A percentile compares a stretch with the other conserved stretches of the same genome.
Evolutionary conservation across 2,888 invertebrate genomes (phyloP).

Genomic region (Embidobia sp.): DNA sequence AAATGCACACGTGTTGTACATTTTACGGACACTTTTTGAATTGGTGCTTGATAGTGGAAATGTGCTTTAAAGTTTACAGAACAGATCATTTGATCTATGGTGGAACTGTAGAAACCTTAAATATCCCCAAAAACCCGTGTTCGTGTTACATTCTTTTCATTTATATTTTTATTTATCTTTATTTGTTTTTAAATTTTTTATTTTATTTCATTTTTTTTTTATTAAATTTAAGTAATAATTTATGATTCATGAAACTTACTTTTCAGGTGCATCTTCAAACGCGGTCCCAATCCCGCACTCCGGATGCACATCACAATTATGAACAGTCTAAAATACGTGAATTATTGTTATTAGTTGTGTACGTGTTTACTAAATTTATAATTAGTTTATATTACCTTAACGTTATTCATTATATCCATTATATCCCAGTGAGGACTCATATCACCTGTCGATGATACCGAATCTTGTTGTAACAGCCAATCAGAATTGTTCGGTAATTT

Average conservation of each 20-base stretch:
- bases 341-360: no score
- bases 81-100: conserved; percentile 30
- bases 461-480: conserved; percentile 83
- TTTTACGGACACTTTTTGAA: conserved; percentile 5
- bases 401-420: conserved; percentile 88
- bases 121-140: conserved; percentile 60
- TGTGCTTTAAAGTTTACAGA: conserved; percentile 36
- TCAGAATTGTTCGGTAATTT: conserved; percentile 82
- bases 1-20: conserved; percentile 3
- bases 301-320: conserved; percentile 83
- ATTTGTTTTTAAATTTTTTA: conserved; percentile 19
- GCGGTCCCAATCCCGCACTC: conserved; percentile 83
- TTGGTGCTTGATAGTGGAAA: conserved; percentile 33
- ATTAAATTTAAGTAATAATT: no score
- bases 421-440: conserved; percentile 86
- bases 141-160: conserved; percentile 5
- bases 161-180: neutral
- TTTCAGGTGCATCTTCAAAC: conserved; percentile 82
- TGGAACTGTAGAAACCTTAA: conserved; percentile 68
- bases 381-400: conserved; percentile 81
- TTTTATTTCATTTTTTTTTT: no score
- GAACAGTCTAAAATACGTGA: conserved; percentile 78
- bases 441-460: conserved; percentile 77
- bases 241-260: no score
- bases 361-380: no score